phyloP scores from a whole-genome alignment of 35 echinoderm and acorn worm species.

The Apostichopus parvimensis region DNA sequence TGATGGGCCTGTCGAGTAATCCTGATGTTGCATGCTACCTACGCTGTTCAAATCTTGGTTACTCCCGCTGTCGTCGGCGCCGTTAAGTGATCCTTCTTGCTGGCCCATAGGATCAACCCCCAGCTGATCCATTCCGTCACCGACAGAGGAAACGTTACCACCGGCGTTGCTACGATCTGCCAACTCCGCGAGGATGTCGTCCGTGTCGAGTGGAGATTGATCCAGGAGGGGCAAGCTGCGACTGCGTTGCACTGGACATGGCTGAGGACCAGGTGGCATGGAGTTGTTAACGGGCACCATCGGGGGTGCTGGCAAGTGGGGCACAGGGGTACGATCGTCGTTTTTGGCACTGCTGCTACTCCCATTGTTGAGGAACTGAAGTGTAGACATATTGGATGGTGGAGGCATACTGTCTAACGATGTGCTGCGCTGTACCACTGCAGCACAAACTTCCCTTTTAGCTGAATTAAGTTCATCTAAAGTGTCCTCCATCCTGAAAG shows the following conservation, averaged over 20 bases:
- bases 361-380: slow-evolving; percentile 52
- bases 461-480: slow-evolving; percentile 42
- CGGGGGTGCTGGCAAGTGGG: slow-evolving; percentile 35
- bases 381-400: slow-evolving; percentile 50
- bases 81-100: slow-evolving; percentile 32
- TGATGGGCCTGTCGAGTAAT: slow-evolving; percentile 29
- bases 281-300: slow-evolving; percentile 64
- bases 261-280: slow-evolving; percentile 58
- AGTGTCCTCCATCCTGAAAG: slow-evolving; percentile 39
- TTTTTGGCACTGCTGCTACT: slow-evolving; percentile 44
- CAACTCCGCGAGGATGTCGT: slow-evolving; percentile 79
- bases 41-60: slow-evolving; percentile 10
- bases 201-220: slow-evolving; percentile 69
- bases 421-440: slow-evolving; percentile 77
- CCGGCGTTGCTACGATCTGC: slow-evolving; percentile 38
- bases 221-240: slow-evolving; percentile 82
- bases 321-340: slow-evolving; percentile 5
- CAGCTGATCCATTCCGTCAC: slow-evolving; percentile 43
- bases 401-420: slow-evolving; percentile 82
- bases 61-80: slow-evolving; percentile 33
- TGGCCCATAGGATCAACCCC: slow-evolving; percentile 32
- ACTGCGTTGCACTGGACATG: slow-evolving; percentile 82
- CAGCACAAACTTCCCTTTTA: slow-evolving; percentile 58
- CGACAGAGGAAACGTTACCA: not conserved
- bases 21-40: slow-evolving; percentile 12